phyloP scores from a whole-genome alignment of 2,113 vertebrate genomes.

The Montifringilla adamsi region DNA sequence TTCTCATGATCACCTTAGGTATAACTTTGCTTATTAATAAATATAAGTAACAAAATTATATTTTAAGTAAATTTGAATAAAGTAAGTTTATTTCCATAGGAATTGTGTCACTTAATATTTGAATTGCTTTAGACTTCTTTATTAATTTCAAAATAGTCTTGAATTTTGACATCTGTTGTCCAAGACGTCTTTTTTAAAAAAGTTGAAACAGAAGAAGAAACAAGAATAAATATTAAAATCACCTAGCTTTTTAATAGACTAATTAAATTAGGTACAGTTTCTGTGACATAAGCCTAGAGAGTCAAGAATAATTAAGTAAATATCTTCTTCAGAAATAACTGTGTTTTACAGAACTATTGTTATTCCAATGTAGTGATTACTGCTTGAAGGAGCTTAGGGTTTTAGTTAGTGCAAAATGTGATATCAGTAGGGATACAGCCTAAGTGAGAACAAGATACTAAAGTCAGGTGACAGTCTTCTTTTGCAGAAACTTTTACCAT shows the following conservation, averaged over 20 bases:
- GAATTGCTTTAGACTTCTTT: neutral
- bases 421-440: neutral
- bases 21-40: slow-evolving; percentile 48
- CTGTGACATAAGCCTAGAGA: neutral
- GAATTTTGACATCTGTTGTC: neutral
- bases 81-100: neutral
- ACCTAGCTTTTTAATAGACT: neutral
- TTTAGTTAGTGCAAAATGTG: neutral
- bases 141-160: neutral
- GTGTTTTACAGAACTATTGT: neutral
- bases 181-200: neutral
- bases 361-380: neutral
- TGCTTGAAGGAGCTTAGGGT: neutral
- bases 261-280: neutral
- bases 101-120: neutral
- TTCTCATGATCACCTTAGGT: slow-evolving; percentile 96
- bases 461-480: neutral
- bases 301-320: neutral
- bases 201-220: neutral
- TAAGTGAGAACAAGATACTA: neutral
- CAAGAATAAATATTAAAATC: neutral
- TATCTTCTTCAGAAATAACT: neutral
- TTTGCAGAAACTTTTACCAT: neutral
- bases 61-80: neutral
- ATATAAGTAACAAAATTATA: neutral